phyloP scores from a whole-genome alignment of 2,797 vertebrate species.

The Glossophaga mutica region DNA sequence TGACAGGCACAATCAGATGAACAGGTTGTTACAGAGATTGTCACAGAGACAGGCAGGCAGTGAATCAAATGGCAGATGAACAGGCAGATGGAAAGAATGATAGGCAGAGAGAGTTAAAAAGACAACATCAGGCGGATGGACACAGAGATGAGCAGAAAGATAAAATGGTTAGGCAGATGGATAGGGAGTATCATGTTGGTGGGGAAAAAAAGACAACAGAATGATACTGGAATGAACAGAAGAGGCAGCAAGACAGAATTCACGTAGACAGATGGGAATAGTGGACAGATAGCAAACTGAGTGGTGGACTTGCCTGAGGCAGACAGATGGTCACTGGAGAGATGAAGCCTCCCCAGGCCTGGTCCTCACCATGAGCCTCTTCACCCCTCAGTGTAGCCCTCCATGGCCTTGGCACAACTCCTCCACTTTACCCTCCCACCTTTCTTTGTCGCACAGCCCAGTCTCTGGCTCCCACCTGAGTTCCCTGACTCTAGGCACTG shows the following conservation, averaged over 20 bases:
- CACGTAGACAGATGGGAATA: background rate
- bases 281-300: background rate
- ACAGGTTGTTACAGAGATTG: background rate
- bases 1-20: background rate
- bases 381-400: background rate
- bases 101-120: background rate
- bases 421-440: rapidly evolving
- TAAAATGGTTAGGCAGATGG: background rate
- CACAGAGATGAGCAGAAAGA: background rate
- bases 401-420: background rate
- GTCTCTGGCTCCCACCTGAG: background rate
- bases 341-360: background rate
- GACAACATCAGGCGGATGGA: background rate
- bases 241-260: background rate
- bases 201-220: background rate
- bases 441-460: background rate
- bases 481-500: too few species aligned
- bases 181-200: too few species aligned
- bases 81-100: background rate
- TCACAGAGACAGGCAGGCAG: background rate
- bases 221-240: background rate
- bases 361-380: too few species aligned
- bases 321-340: background rate
- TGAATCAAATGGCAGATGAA: background rate
- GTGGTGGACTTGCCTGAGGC: background rate